These are phyloP conservation scores for Drosophila neonasuta DNA, from an alignment of 2,888 invertebrate genomes.

Conservation along the genomic window DNA sequence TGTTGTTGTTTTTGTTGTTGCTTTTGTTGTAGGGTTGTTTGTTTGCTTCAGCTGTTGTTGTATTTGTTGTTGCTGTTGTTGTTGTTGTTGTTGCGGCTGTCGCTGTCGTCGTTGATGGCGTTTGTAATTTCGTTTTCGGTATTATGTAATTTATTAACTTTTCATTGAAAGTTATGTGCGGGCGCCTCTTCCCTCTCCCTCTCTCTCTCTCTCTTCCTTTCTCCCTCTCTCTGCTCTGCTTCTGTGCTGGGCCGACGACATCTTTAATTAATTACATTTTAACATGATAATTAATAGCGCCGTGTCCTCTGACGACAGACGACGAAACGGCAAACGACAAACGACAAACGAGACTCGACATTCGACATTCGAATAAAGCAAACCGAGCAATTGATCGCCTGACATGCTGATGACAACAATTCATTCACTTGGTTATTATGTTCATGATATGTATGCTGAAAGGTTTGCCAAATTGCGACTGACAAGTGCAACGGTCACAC, in stretches of 20 bases:
- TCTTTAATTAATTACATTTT: slow-evolving; percentile 77
- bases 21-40: slow-evolving; percentile 10
- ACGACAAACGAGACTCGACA: slow-evolving; percentile 29
- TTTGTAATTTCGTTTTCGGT: slow-evolving; percentile 74
- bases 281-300: slow-evolving; percentile 75
- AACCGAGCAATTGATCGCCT: slow-evolving; percentile 51
- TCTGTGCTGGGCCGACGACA: slow-evolving; percentile 57
- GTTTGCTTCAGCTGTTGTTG: slow-evolving; percentile 18
- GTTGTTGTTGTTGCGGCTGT: slow-evolving; percentile 31
- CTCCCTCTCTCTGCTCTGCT: background rate
- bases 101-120: slow-evolving; percentile 66
- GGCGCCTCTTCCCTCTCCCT: slow-evolving; percentile 24
- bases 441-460: background rate
- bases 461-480: slow-evolving; percentile 20
- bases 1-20: slow-evolving; percentile 22
- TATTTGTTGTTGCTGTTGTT: slow-evolving; percentile 34
- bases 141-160: slow-evolving; percentile 76
- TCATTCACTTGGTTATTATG: background rate
- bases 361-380: slow-evolving; percentile 17
- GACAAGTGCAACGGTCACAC: slow-evolving; percentile 8
- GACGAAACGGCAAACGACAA: slow-evolving; percentile 24
- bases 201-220: background rate
- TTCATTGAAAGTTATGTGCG: slow-evolving; percentile 76
- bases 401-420: slow-evolving; percentile 44
- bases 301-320: slow-evolving; percentile 52